Conservation (phyloP, 2,888 invertebrate genomes). For the Mythimna pallens region DNA sequence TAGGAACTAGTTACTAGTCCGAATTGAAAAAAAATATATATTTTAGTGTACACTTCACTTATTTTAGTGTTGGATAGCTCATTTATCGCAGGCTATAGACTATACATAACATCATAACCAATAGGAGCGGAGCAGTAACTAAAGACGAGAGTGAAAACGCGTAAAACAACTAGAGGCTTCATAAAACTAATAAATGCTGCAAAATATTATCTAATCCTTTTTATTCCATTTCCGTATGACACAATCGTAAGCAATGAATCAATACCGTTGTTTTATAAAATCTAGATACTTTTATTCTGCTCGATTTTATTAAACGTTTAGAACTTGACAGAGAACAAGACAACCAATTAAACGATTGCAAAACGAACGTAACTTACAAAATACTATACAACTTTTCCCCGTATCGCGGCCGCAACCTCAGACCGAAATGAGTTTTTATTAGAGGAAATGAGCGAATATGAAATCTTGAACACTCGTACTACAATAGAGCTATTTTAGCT, state of each 20-base stretch:
- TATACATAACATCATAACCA: too few species aligned
- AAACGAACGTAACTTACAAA: constrained; percentile 28
- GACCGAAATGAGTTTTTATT: constrained; percentile 69
- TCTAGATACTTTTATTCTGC: constrained; percentile 27
- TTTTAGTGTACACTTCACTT: too few species aligned
- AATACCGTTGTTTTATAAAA: constrained; percentile 10
- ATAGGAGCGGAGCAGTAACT: too few species aligned
- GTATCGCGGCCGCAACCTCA: constrained; percentile 40
- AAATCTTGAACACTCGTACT: constrained; percentile 60
- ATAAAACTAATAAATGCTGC: neutral
- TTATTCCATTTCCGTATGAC: neutral
- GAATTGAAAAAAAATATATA: too few species aligned
- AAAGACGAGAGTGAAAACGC: too few species aligned
- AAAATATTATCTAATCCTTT: neutral
- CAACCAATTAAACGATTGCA: constrained; percentile 53
- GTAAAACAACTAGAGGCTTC: neutral
- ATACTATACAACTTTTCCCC: constrained; percentile 37
- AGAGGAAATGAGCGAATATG: constrained; percentile 65
- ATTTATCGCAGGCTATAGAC: too few species aligned
- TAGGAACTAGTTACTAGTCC: too few species aligned
- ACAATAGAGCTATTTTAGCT: constrained; percentile 71
- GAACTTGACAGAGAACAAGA: constrained; percentile 23
- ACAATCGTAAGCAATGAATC: neutral
- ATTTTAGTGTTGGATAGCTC: too few species aligned
- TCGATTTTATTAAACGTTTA: constrained; percentile 32